Base-by-base conservation (phyloP, 2,797 vertebrate genomes). In the Diceros bicornis region DNA sequence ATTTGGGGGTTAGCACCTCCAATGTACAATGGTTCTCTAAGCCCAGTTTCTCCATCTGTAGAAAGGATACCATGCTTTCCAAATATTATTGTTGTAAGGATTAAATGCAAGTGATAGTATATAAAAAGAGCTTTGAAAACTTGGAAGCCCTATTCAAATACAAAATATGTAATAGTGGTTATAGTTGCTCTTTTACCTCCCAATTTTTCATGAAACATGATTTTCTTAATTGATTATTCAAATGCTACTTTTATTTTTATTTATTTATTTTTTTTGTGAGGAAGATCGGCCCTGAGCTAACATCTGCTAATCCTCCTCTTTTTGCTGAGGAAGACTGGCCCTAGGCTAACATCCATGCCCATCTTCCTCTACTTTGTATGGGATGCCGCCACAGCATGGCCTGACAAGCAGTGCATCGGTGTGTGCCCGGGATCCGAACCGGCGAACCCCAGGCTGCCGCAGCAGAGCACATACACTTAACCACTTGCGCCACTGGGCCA, bases 161-260 rank as follows among this genome's bases (percentile, higher is more conserved):
- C 12, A 37, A 82, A 96, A 68, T 83, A 64, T 16, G 4, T 88
- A 75, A 69, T 59, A 79, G 50, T 64, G 37, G 25, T 83, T 85
- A 71, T 86, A 89, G 37, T 74, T 94, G 69, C 3, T 59, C 20
- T 41, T 96, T 85, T 59, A 61, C 2, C 16, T 8, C 12, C 21
- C 55, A 72, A 21, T 75, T 91, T 89, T 75, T 92, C 25, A 74
- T 64, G 13, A 96, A 68, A 85, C 6, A 32, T 10, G 34, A 32
- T 90, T 92, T 96, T 87, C 27, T 16, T 78, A 79, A 16, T 78
- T 69, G 37, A 62, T 64, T 72, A 57, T 83, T 92, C 13, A 29
- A 82, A 34, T 52, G 25, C 41, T 41, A 41, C 41, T 41, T 41
- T 41, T 5, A 41, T 41, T 41, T 41, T 41, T 41, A 41, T 41